Evolutionary conservation across 1,140 invertebrate genomes (phyloP), one percentile per base, ranked within the genome.

Genomic region (Scaptomyza pallida): DNA sequence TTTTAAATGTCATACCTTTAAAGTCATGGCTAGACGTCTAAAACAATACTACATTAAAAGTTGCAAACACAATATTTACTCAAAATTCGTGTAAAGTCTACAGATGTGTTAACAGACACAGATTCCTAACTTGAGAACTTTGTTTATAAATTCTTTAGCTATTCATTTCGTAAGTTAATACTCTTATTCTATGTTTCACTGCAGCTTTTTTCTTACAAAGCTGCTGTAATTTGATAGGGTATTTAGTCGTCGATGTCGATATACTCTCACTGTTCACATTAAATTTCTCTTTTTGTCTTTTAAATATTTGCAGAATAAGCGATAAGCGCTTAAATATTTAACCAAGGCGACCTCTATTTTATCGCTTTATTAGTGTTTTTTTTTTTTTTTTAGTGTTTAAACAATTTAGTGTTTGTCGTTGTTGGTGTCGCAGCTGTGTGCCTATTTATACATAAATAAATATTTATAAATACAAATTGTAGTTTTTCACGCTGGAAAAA

Each of bases 331-430:
- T 16, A 15, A 30, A 52, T 71, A 45, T 71, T 65, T 71, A 59
- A 40, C 9, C 37, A 12, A 16, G 10, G 37, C 68, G 68, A 72
- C 52, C 68, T 59, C 67, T 56, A 64, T 64, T 70, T 70, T 64
- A 67, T 72, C 54, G 40, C 21, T 52, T 50, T 56, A 65, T 71
- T 65, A 65, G 45, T 65, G 64, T 43, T 50, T 60, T 59, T 2
- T 45, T 45, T 59, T n/a, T 65, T 10, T 16, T 26, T 65, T 61
- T 9, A 41, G 50, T 71, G 30, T 52, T 71, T 65, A 71, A 71
- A 65, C 45, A 70, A 51, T 65, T 71, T 37, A 5, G 23, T 47
- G 61, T 61, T 62, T 47, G 59, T 41, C 35, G 56, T 17, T 61
- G 33, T 21, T 4, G 19, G 2, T 21, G 26, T 30, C 26, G 30